These are phyloP conservation scores for Apodemus speciosus DNA, from an alignment of 2,113 vertebrate species.

Conservation along the genomic window DNA sequence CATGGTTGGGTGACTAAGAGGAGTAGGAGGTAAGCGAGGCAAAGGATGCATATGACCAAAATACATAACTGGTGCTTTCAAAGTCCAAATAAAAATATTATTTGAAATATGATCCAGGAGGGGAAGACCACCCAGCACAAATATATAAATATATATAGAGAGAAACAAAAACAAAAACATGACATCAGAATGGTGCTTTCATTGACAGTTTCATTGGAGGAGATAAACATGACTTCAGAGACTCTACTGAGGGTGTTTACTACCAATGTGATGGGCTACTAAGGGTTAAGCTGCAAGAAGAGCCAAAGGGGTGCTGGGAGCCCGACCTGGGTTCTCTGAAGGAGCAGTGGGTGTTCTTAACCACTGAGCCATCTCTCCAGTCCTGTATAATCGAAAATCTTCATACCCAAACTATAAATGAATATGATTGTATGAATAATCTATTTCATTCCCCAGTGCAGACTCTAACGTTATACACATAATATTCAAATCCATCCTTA, in stretches of 20 bases:
- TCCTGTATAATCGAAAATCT: neutral
- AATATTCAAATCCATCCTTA: neutral
- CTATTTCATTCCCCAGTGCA: neutral
- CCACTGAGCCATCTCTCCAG: neutral
- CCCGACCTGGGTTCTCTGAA: no score
- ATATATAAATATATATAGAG: neutral
- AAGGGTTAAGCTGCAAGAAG: neutral
- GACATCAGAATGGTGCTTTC: no score
- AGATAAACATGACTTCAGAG: conserved; percentile 2
- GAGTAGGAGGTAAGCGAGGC: neutral
- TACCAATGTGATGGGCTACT: no score
- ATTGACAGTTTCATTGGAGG: no score
- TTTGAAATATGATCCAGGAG: neutral
- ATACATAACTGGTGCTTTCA: neutral
- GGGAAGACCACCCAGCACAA: neutral
- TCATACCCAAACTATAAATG: neutral
- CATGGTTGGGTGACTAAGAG: neutral
- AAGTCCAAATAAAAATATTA: neutral
- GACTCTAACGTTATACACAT: neutral
- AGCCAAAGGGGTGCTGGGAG: neutral
- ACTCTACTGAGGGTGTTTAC: neutral
- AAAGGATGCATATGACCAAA: neutral
- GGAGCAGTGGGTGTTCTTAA: neutral
- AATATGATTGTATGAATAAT: neutral
- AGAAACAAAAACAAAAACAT: neutral